Conservation (phyloP, 2,797 vertebrate genomes). For the Clarias pachynema region DNA sequence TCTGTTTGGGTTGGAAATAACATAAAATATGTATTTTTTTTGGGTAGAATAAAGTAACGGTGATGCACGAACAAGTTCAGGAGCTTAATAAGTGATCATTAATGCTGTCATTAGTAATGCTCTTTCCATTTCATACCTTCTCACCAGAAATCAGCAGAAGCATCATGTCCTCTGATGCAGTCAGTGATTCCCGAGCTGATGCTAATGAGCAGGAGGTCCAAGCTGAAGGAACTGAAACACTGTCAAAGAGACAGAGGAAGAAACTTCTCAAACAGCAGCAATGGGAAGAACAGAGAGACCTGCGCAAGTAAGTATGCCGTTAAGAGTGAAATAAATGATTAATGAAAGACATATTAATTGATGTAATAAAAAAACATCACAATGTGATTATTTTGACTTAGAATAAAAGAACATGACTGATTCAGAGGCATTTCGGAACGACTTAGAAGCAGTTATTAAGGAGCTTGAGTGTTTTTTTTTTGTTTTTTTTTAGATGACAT, state of each 20-base stretch:
- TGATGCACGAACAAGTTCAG: neutral
- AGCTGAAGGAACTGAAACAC: constrained; percentile 38
- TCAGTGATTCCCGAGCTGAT: neutral
- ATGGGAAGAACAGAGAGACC: constrained; percentile 92
- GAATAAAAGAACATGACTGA: too few species aligned
- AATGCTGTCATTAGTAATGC: neutral
- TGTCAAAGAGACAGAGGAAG: constrained; percentile 92
- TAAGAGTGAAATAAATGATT: neutral
- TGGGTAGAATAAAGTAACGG: neutral
- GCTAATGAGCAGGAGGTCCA: neutral
- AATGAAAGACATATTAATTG: neutral
- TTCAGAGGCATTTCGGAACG: too few species aligned
- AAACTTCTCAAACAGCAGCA: constrained; percentile 88
- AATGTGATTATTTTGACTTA: too few species aligned
- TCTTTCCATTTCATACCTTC: neutral
- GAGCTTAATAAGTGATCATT: neutral
- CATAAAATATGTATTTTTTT: neutral
- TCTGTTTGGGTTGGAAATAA: neutral
- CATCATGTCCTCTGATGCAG: constrained; percentile 36
- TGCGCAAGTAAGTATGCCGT: constrained; percentile 81
- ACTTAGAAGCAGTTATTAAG: too few species aligned
- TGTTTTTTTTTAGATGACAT: too few species aligned
- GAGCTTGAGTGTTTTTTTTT: too few species aligned
- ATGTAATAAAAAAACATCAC: neutral
- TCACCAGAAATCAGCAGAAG: neutral